Evolutionary conservation across 2,888 invertebrate species (phyloP).

Genomic region (Tenthredo livida): DNA sequence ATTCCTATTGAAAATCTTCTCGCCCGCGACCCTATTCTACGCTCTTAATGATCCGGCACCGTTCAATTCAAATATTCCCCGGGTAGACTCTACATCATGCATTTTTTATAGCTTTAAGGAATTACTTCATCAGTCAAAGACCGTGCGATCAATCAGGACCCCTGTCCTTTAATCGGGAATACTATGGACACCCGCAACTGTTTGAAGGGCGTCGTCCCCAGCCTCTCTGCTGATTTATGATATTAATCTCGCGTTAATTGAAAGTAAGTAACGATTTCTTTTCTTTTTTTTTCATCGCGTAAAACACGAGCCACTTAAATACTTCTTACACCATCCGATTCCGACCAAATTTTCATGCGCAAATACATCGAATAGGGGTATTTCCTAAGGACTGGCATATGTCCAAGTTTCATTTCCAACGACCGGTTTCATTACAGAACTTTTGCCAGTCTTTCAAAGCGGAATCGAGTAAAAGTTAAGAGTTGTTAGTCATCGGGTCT

Average conservation of each 20-base stretch:
- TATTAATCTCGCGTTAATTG: neutral
- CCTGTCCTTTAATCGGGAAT: neutral
- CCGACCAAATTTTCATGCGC: neutral
- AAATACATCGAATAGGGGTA: neutral
- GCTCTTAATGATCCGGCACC: constrained; percentile 6
- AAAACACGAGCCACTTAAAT: neutral
- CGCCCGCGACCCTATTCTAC: constrained; percentile 12
- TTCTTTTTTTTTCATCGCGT: too few species aligned
- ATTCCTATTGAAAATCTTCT: neutral
- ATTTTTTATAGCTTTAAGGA: neutral
- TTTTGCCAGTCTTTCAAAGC: neutral
- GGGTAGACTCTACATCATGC: neutral
- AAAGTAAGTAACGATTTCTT: neutral
- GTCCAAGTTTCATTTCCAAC: neutral
- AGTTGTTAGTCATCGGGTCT: neutral
- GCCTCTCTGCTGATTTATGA: neutral
- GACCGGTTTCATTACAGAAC: neutral
- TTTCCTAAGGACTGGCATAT: neutral
- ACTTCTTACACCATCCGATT: neutral
- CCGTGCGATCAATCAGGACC: neutral
- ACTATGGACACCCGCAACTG: neutral
- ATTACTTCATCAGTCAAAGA: neutral
- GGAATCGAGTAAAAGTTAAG: neutral
- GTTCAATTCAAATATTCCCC: constrained; percentile 1
- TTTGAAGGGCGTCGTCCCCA: neutral